Conservation (phyloP, 2,888 invertebrate species). For the Rhopalosiphum nymphaeae region DNA sequence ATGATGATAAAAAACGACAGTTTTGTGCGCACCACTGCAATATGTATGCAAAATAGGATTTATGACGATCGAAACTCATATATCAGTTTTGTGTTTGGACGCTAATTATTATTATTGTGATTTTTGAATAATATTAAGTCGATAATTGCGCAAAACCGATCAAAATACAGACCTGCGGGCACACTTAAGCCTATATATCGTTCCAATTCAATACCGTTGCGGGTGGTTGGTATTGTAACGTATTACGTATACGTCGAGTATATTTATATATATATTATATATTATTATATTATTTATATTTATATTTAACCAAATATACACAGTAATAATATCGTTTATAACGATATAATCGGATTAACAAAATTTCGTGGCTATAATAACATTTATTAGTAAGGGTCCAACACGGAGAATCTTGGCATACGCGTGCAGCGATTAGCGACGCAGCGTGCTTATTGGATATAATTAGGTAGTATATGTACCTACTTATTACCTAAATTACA, state of each 20-base stretch:
- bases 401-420: background rate
- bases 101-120: background rate
- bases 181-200: background rate
- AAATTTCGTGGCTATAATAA: background rate
- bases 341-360: background rate
- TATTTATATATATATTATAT: too few species aligned
- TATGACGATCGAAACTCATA: background rate
- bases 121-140: background rate
- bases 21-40: background rate
- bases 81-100: background rate
- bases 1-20: background rate
- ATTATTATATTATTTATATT: too few species aligned
- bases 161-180: background rate
- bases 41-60: background rate
- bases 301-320: background rate
- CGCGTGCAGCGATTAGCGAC: background rate
- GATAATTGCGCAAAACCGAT: background rate
- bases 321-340: background rate
- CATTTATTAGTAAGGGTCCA: background rate
- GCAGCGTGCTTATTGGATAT: too few species aligned
- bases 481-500: too few species aligned
- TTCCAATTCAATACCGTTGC: too few species aligned
- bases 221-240: background rate
- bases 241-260: background rate
- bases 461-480: too few species aligned